Evolutionary conservation across 2,888 invertebrate genomes (phyloP).

Genomic region (Rhamphomyia laevipes): DNA sequence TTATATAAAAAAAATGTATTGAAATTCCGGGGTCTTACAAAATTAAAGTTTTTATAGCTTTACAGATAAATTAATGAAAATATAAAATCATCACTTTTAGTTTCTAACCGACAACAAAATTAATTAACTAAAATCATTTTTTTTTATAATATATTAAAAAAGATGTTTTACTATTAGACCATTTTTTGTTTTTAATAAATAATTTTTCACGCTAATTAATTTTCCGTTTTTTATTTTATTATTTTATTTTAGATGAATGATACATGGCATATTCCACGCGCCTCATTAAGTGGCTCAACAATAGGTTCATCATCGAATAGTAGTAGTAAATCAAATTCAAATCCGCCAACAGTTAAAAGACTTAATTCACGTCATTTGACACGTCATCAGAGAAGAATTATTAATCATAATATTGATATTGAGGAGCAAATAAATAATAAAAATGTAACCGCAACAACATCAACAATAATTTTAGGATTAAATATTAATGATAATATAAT

Average conservation of each 20-base stretch:
- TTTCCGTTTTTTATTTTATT: conserved; percentile 7
- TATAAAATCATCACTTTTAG: no score
- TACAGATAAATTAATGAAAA: neutral
- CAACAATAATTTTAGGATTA: neutral
- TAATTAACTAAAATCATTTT: no score
- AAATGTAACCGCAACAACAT: neutral
- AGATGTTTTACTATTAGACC: neutral
- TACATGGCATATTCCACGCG: conserved; percentile 74
- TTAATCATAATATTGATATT: no score
- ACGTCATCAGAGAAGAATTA: conserved; percentile 6
- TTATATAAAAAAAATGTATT: no score
- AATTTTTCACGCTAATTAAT: conserved; percentile 3
- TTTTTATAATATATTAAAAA: no score
- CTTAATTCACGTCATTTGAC: conserved; percentile 8
- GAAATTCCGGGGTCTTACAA: neutral
- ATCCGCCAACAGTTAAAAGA: conserved; percentile 20
- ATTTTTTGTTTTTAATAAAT: conserved; percentile 1
- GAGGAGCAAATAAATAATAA: neutral
- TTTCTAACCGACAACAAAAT: no score
- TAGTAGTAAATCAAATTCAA: conserved; percentile 28
- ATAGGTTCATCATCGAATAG: conserved; percentile 27
- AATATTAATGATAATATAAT: neutral
- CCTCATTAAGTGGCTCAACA: conserved; percentile 48
- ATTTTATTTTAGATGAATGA: conserved; percentile 32
- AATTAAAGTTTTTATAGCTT: no score